These are phyloP conservation scores for Lerema accius DNA, from an alignment of 1,140 invertebrate genomes.

Conservation along the genomic window DNA sequence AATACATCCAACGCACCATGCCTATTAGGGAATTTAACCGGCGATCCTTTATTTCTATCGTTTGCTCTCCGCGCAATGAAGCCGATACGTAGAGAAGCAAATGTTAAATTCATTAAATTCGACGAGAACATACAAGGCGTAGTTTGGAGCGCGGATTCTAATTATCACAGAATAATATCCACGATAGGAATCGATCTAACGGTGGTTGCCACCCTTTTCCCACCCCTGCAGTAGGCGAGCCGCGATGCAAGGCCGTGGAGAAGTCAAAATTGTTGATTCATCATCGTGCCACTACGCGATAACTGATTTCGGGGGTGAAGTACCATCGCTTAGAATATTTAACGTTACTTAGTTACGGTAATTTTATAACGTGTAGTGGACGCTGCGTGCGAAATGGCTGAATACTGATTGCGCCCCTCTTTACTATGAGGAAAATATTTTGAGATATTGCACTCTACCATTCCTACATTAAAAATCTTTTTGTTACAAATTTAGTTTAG, in stretches of 20 bases:
- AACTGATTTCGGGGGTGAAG: constrained; percentile 52
- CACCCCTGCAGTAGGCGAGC: constrained; percentile 25
- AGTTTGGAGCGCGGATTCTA: constrained; percentile 66
- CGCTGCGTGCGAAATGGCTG: neutral
- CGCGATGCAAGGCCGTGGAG: constrained; percentile 44
- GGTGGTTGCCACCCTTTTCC: constrained; percentile 44
- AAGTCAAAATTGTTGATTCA: constrained; percentile 64
- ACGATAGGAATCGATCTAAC: constrained; percentile 76
- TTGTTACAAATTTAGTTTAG: too few species aligned
- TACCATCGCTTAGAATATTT: constrained; percentile 28
- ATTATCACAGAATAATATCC: constrained; percentile 73
- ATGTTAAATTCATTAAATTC: constrained; percentile 13
- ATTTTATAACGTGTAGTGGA: constrained; percentile 3
- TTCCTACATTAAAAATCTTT: too few species aligned
- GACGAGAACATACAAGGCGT: constrained; percentile 50
- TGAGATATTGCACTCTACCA: too few species aligned
- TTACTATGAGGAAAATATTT: too few species aligned
- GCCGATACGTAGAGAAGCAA: too few species aligned
- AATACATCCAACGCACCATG: too few species aligned
- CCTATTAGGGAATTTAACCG: too few species aligned
- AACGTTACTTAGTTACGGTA: constrained; percentile 19
- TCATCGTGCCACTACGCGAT: constrained; percentile 51
- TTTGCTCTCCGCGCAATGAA: too few species aligned
- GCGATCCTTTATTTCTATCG: too few species aligned
- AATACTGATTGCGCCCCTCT: too few species aligned